These are phyloP conservation scores for Myotis pilosus DNA, from an alignment of 2,797 vertebrate genomes.

Conservation along the genomic window DNA sequence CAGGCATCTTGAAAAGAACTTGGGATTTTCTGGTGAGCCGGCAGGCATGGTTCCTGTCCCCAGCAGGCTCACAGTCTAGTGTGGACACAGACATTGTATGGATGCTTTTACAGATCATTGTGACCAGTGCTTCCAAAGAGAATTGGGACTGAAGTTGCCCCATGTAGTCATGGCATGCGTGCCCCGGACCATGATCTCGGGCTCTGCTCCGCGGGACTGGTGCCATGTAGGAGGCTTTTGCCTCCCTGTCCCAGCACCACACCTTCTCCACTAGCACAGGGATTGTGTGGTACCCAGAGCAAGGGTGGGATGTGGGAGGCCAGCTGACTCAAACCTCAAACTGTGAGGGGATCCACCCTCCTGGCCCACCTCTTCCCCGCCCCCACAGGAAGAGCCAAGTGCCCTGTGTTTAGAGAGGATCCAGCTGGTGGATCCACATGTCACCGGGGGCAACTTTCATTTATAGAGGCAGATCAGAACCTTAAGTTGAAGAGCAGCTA, in stretches of 20 bases:
- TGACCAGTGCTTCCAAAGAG: not conserved
- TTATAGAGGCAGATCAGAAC: not conserved
- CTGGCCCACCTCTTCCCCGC: not conserved
- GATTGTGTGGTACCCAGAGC: accelerated
- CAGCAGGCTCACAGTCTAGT: not conserved
- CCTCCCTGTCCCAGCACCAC: accelerated
- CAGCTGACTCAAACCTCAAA: not conserved
- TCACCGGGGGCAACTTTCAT: not conserved
- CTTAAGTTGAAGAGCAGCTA: not conserved
- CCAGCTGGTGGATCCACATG: not conserved
- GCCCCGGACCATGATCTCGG: not conserved
- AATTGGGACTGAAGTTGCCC: not conserved
- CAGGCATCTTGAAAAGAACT: not conserved
- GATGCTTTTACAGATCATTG: not conserved
- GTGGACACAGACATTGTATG: not conserved
- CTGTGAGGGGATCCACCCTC: not conserved
- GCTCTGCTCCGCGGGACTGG: not conserved
- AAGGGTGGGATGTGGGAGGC: not conserved
- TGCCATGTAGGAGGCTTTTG: not conserved
- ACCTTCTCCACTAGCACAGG: not conserved
- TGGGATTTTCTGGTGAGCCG: not conserved
- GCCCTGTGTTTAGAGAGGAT: not conserved
- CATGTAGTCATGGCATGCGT: not conserved
- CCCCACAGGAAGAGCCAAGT: not conserved
- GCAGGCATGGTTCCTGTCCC: not conserved